Base-by-base conservation (phyloP, 2,113 vertebrate genomes). In the Clinocottus analis region DNA sequence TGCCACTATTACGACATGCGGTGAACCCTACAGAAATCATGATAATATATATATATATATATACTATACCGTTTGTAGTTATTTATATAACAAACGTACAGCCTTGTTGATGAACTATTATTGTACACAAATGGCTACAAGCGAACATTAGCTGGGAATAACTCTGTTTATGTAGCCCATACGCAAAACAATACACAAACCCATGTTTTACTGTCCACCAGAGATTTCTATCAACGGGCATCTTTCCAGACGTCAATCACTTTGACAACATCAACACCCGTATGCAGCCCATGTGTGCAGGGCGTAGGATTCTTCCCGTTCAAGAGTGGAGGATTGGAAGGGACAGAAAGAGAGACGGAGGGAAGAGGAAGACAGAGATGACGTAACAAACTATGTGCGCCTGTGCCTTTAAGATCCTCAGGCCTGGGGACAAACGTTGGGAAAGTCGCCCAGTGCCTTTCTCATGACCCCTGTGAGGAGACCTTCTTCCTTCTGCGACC, bases 391-490 rank as follows among this genome's bases (percentile, higher is more conserved):
- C 69, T 31, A 58, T 61, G 61, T n/a, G 81, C 47, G 64, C 56
- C 78, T 93, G 87, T 70, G 56, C 72, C 92, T 94, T 90, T 93
- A 93, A 94, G 91, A 90, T 86, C 83, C 79, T 53, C 56, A 83
- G 84, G 78, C 81, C 78, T 29, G 75, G 72, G 81, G 73, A 80
- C 0, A 41, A 91, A 92, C 82, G 51, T 96, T 97, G 96, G 94
- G 97, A 97, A 97, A 94, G 94, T 92, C 94, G 86, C 91, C 89
- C 69, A 89, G 72, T 88, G 88, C 72, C 91, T 95, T 97, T 97
- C 97, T 96, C 97, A 97, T 92, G 97, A 97, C 97, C 96, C 95
- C 69, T 88, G 66, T 84, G 77, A 76, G 59, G 85, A 90, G 82
- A 79, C 75, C 89, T 59, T 85, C 80, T 85, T 91, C 88, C 90